Evolutionary conservation across 2,797 vertebrate species (phyloP).

Genomic region (Sebastes vulpes): DNA sequence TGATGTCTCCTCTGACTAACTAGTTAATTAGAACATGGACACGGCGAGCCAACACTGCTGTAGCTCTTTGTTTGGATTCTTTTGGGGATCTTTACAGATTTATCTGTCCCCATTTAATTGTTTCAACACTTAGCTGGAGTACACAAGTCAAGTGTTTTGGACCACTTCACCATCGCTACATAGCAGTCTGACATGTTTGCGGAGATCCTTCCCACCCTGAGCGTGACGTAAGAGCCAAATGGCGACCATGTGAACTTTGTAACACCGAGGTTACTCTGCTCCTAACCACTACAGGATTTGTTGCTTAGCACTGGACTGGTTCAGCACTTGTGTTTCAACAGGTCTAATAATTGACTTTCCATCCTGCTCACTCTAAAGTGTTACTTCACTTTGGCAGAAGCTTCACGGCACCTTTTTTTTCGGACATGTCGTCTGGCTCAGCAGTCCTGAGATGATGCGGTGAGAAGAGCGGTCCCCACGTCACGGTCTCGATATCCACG

Average conservation of each 20-base stretch:
- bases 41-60: too few species aligned
- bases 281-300: background rate
- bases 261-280: background rate
- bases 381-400: background rate
- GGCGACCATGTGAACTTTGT: background rate
- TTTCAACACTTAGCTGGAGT: background rate
- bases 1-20: too few species aligned
- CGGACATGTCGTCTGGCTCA: background rate
- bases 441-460: too few species aligned
- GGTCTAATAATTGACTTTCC: background rate
- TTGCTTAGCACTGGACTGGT: background rate
- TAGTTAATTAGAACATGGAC: too few species aligned
- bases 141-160: background rate
- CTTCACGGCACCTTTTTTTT: conserved; percentile 30
- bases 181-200: background rate
- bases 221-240: background rate
- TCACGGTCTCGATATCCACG: conserved; percentile 62
- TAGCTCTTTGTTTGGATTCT: too few species aligned
- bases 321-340: background rate
- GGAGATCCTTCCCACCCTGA: background rate
- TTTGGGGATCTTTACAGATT: too few species aligned
- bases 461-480: background rate
- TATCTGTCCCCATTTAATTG: background rate
- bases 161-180: background rate
- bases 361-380: background rate